Conservation (phyloP, 2,888 invertebrate genomes). For the Eupithecia abbreviata region DNA sequence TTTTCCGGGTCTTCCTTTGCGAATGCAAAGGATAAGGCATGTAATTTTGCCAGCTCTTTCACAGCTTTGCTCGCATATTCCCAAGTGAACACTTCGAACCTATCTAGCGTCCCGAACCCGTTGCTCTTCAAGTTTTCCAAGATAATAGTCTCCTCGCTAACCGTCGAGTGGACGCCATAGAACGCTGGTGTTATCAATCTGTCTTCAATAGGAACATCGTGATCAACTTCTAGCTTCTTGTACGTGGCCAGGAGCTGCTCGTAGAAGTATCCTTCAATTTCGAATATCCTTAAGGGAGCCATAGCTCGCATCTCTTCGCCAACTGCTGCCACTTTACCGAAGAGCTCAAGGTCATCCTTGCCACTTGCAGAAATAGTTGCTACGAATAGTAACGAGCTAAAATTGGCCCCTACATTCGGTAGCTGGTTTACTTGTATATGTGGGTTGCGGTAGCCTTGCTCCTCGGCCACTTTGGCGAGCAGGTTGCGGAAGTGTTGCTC, state of each 20-base stretch:
- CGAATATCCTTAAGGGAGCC: constrained; percentile 20
- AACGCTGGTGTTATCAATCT: constrained; percentile 22
- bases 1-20: constrained; percentile 26
- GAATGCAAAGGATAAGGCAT: constrained; percentile 37
- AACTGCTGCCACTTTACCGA: constrained; percentile 35
- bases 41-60: constrained; percentile 33
- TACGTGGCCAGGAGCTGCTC: constrained; percentile 24
- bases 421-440: constrained; percentile 12
- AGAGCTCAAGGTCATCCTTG: constrained; percentile 32
- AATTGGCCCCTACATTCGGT: constrained; percentile 34
- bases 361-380: constrained; percentile 25
- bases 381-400: constrained; percentile 28
- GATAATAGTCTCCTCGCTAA: constrained; percentile 31
- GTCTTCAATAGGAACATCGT: constrained; percentile 23
- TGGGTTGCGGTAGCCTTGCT: constrained; percentile 29
- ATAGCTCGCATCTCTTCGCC: constrained; percentile 21
- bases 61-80: constrained; percentile 28
- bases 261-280: constrained; percentile 29
- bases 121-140: constrained; percentile 27
- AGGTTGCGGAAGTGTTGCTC: constrained; percentile 26
- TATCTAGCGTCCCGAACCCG: constrained; percentile 25
- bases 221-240: constrained; percentile 30
- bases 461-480: constrained; percentile 28
- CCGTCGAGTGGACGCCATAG: constrained; percentile 17
- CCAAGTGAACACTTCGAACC: constrained; percentile 30